Percentiles rank a stretch among this genome's conserved stretches.
Conservation (phyloP, 1,140 invertebrate genomes). For the Ips typographus region DNA sequence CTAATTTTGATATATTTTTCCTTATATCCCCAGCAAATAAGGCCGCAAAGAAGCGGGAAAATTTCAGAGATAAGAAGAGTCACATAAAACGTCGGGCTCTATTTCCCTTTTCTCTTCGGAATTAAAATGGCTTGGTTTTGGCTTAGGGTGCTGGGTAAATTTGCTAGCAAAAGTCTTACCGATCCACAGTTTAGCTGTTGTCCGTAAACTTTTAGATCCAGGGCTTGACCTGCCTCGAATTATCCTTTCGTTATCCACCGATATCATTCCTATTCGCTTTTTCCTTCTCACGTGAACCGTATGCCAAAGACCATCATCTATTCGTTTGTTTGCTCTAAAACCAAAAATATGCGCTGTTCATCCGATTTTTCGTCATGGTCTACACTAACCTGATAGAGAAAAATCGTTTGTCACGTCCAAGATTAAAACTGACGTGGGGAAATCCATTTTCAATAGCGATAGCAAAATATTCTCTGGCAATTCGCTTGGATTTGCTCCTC, state of each 20-base stretch:
- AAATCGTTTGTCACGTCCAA: slow-evolving; percentile 61
- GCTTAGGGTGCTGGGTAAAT: background rate
- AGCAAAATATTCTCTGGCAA: slow-evolving; percentile 60
- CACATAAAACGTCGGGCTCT: background rate
- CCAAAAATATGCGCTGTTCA: background rate
- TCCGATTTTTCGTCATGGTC: background rate
- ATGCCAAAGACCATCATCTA: slow-evolving; percentile 77
- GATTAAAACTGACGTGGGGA: slow-evolving; percentile 65
- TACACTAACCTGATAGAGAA: slow-evolving; percentile 55
- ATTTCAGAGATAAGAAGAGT: slow-evolving; percentile 21
- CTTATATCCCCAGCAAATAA: slow-evolving; percentile 5
- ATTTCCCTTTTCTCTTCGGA: background rate
- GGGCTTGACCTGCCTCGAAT: slow-evolving; percentile 63
- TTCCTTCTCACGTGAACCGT: slow-evolving; percentile 65
- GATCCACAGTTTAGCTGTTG: slow-evolving; percentile 76
- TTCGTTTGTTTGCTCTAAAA: slow-evolving; percentile 56
- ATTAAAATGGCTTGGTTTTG: background rate
- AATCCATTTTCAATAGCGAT: slow-evolving; percentile 63
- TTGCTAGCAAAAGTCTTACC: slow-evolving; percentile 54
- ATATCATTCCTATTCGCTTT: slow-evolving; percentile 66
- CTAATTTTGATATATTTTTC: slow-evolving; percentile 32
- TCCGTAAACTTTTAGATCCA: slow-evolving; percentile 68
- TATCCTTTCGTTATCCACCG: slow-evolving; percentile 67
- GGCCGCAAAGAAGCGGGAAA: slow-evolving; percentile 7
- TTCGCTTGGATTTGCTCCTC: slow-evolving; percentile 55